These are phyloP conservation scores for Thunnus maccoyii DNA, from an alignment of 2,113 vertebrate genomes.

Conservation along the genomic window DNA sequence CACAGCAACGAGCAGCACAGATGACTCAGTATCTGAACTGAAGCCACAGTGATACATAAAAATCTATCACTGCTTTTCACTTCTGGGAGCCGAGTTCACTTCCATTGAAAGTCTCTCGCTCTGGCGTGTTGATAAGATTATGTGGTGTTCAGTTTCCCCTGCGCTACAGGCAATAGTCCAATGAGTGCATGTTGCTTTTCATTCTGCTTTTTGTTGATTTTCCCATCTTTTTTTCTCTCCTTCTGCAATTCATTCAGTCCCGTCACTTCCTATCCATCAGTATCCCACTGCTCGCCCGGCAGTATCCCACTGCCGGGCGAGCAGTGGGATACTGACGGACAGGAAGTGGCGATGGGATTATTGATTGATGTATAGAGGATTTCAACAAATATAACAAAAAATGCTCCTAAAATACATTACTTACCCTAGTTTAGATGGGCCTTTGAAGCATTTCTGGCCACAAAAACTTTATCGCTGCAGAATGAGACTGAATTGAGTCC, in stretches of 20 bases:
- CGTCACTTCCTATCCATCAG: conserved; percentile 88
- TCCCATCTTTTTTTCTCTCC: conserved; percentile 19
- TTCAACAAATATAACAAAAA: too few species aligned
- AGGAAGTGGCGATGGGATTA: too few species aligned
- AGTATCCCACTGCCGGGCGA: too few species aligned
- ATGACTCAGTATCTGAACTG: too few species aligned
- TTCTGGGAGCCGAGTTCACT: too few species aligned
- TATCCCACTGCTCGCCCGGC: conserved; percentile 76
- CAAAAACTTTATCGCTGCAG: neutral
- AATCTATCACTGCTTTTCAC: too few species aligned
- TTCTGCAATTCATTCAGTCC: conserved; percentile 62
- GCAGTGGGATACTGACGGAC: too few species aligned
- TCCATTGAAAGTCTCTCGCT: too few species aligned
- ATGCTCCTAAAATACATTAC: too few species aligned
- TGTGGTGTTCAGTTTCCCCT: conserved; percentile 43
- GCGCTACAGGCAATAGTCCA: conserved; percentile 4
- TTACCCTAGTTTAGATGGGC: too few species aligned
- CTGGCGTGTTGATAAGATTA: conserved; percentile 31
- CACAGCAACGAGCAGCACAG: conserved; percentile 56
- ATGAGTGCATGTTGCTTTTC: conserved; percentile 64
- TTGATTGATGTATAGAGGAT: too few species aligned
- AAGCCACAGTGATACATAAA: too few species aligned
- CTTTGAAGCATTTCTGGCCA: neutral
- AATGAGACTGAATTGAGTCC: neutral
- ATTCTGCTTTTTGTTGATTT: conserved; percentile 73